Conservation (phyloP, 2,797 vertebrate species). For the Etheostoma nigrum region DNA sequence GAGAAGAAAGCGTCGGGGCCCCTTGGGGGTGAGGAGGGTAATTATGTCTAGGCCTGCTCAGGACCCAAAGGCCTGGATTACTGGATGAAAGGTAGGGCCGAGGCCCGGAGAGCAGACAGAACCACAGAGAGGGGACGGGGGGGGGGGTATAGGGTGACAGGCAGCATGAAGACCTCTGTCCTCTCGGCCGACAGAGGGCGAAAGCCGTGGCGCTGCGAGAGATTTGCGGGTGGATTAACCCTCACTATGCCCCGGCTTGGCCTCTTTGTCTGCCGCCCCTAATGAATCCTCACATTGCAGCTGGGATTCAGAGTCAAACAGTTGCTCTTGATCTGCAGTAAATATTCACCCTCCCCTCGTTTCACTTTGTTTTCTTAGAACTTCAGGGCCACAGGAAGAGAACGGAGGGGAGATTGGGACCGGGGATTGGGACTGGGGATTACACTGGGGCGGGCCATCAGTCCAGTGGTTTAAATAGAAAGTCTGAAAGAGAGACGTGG, state of each 20-base stretch:
- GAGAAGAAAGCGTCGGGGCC: constrained; percentile 43
- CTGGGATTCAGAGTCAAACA: constrained; percentile 72
- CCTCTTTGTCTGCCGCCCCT: constrained; percentile 51
- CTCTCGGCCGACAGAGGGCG: constrained; percentile 82
- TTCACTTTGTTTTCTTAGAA: constrained; percentile 36
- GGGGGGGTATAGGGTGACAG: constrained; percentile 69
- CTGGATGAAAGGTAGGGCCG: constrained; percentile 87
- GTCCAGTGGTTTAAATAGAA: constrained; percentile 48
- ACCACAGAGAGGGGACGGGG: constrained; percentile 34
- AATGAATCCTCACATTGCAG: constrained; percentile 77
- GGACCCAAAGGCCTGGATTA: constrained; percentile 88
- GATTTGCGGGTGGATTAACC: constrained; percentile 63
- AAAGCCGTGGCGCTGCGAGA: constrained; percentile 38
- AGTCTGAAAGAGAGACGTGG: constrained; percentile 8
- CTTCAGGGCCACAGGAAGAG: constrained; percentile 45
- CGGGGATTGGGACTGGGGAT: constrained; percentile 30
- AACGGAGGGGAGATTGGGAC: constrained; percentile 15
- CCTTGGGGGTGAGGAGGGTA: constrained; percentile 52
- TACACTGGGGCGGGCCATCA: constrained; percentile 35
- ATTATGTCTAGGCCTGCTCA: constrained; percentile 86
- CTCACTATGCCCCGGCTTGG: constrained; percentile 61
- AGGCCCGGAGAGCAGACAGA: constrained; percentile 46
- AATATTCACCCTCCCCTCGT: constrained; percentile 35
- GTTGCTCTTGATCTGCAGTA: constrained; percentile 59
- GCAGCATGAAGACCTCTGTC: constrained; percentile 81